Percentiles rank a stretch among this genome's conserved stretches.
Conservation (phyloP, 2,888 invertebrate species). For the Mongoloraphidia duomilia region DNA sequence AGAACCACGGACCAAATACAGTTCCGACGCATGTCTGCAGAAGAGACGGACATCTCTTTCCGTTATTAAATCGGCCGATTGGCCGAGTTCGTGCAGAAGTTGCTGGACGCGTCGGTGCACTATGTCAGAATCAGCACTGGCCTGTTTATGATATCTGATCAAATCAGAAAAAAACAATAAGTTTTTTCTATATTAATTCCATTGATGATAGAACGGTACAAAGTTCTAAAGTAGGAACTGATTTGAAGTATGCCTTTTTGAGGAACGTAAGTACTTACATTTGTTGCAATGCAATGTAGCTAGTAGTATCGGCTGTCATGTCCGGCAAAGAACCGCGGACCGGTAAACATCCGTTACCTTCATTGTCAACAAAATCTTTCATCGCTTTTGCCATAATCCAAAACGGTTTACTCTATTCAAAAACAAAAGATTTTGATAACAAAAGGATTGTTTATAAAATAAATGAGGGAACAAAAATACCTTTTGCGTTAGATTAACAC, state of each 20-base stretch:
- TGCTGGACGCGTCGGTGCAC: constrained; percentile 70
- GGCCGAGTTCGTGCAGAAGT: constrained; percentile 62
- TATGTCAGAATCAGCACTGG: constrained; percentile 63
- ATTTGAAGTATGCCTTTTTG: neutral
- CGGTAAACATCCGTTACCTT: constrained; percentile 70
- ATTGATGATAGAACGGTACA: neutral
- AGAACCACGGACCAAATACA: constrained; percentile 66
- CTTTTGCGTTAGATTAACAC: constrained; percentile 61
- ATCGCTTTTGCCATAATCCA: constrained; percentile 88
- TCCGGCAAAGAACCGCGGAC: constrained; percentile 82
- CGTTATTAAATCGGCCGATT: constrained; percentile 54
- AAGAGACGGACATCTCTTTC: constrained; percentile 58
- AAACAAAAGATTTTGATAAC: neutral
- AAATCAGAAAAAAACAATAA: neutral
- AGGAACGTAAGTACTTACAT: constrained; percentile 34
- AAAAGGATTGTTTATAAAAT: constrained; percentile 3
- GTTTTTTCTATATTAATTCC: neutral
- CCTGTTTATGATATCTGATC: constrained; percentile 60
- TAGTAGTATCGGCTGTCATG: constrained; percentile 89
- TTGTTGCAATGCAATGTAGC: constrained; percentile 80
- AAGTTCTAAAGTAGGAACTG: neutral
- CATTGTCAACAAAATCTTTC: constrained; percentile 70
- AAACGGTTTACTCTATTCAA: constrained; percentile 57
- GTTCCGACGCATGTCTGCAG: constrained; percentile 74
- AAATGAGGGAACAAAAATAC: constrained; percentile 23